Conservation (phyloP, 2,797 vertebrate species). For the Sebastes goodei region DNA sequence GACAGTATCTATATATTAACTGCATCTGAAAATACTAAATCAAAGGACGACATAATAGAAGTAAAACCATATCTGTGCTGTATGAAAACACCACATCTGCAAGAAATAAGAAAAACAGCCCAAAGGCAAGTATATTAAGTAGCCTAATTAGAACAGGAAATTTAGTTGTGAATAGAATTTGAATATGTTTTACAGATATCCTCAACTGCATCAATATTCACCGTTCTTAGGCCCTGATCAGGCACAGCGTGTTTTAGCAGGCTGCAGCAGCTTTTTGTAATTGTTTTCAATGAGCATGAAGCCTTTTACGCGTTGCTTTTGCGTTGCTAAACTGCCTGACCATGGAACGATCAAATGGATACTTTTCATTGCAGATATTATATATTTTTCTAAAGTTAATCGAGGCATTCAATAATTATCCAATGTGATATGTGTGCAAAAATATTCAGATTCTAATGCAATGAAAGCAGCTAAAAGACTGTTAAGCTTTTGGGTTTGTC, state of each 20-base stretch:
- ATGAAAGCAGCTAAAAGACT: background rate
- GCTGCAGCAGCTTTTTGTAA: too few relatives aligned
- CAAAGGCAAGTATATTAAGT: background rate
- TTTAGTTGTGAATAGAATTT: background rate
- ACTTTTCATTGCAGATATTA: background rate
- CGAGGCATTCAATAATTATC: background rate
- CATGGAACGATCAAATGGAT: background rate
- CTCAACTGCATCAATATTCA: background rate
- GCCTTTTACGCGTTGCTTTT: rapidly evolving
- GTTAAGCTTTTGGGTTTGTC: background rate
- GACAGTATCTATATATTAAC: background rate
- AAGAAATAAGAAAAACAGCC: background rate
- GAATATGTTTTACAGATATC: background rate
- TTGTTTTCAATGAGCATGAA: too few relatives aligned
- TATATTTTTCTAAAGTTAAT: background rate
- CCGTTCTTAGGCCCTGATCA: rapidly evolving
- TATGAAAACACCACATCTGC: background rate
- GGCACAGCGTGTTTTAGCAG: background rate
- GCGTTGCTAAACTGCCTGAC: too few relatives aligned
- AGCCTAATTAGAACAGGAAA: background rate
- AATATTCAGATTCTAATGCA: background rate
- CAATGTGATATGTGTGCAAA: too few relatives aligned
- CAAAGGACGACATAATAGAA: background rate
- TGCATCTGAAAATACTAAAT: background rate
- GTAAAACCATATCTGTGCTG: background rate